A percentile compares a stretch with the other conserved stretches of the same genome.
These are phyloP conservation scores for Phylloscopus whistleri DNA, from an alignment of 2,113 vertebrate species.

Conservation along the genomic window DNA sequence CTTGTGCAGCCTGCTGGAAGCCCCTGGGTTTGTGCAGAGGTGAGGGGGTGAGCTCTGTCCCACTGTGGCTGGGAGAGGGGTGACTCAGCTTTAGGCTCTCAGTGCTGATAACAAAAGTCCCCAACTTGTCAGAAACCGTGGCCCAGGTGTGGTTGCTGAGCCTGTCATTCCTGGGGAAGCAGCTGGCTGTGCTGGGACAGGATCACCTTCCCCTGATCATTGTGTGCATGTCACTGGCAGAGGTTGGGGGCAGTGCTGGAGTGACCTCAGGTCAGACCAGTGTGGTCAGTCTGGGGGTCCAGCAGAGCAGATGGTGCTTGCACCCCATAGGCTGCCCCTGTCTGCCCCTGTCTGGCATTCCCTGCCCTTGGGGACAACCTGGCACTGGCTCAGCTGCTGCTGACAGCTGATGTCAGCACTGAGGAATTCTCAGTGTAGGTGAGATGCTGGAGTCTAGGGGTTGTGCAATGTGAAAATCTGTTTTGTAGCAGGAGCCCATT, in stretches of 20 bases:
- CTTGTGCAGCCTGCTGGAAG: background rate
- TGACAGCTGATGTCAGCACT: fast-evolving
- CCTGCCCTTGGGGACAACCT: background rate
- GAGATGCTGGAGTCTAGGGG: background rate
- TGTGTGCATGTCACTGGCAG: background rate
- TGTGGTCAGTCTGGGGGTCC: background rate
- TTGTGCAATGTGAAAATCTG: background rate
- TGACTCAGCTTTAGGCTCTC: background rate
- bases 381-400: background rate
- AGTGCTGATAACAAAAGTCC: background rate
- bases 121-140: fast-evolving
- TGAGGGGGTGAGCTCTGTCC: background rate
- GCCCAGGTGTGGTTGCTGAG: background rate
- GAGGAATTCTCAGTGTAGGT: background rate
- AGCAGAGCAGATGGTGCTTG: fast-evolving
- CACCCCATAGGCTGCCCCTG: fast-evolving
- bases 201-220: fast-evolving
- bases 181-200: background rate
- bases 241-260: background rate
- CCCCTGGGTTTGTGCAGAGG: background rate
- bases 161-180: background rate
- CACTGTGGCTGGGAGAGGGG: background rate
- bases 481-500: background rate
- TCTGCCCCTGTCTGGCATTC: background rate
- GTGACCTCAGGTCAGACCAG: background rate